A percentile compares a stretch with the other conserved stretches of the same genome.
Conservation (phyloP, 2,113 vertebrate species). For the Callionymus lyra region DNA sequence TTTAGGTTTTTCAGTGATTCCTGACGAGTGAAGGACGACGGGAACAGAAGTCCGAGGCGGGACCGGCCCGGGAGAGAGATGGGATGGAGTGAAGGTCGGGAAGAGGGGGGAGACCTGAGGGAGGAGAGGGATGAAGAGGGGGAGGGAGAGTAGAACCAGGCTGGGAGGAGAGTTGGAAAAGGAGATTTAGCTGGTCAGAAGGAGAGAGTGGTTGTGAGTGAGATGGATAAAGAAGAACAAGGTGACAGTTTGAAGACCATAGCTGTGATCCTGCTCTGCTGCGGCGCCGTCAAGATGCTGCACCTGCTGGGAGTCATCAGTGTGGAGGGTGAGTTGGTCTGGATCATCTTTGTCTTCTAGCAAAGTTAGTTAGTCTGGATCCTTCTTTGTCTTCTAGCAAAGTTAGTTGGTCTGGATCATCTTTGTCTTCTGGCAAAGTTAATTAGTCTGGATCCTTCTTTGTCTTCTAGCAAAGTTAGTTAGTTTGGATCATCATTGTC, state of each 20-base stretch:
- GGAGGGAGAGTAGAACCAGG: constrained; percentile 21
- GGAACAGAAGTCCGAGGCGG: constrained; percentile 4
- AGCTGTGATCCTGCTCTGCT: constrained; percentile 78
- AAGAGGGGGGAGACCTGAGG: constrained; percentile 29
- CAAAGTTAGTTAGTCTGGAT: too few relatives aligned
- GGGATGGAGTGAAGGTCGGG: constrained; percentile 33
- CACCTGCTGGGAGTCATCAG: constrained; percentile 83
- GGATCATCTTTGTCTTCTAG: not conserved
- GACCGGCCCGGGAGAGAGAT: not conserved
- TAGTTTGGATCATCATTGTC: too few relatives aligned
- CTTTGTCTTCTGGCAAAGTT: too few relatives aligned
- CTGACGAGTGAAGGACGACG: constrained; percentile 41
- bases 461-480: too few relatives aligned
- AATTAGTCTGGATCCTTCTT: too few relatives aligned
- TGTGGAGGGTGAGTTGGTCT: constrained; percentile 77
- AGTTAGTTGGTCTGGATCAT: too few relatives aligned
- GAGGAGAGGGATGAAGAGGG: constrained; percentile 38
- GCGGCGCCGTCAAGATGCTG: constrained; percentile 81
- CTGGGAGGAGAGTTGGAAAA: constrained; percentile 8
- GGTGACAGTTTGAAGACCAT: constrained; percentile 77
- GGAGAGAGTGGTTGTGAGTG: not conserved
- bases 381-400: too few relatives aligned
- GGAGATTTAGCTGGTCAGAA: not conserved
- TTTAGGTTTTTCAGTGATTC: constrained; percentile 14
- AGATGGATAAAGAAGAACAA: constrained; percentile 61